Evolutionary conservation across 2,113 vertebrate species (phyloP), one percentile per base, ranked within the genome.

Genomic region (Archocentrus centrarchus): DNA sequence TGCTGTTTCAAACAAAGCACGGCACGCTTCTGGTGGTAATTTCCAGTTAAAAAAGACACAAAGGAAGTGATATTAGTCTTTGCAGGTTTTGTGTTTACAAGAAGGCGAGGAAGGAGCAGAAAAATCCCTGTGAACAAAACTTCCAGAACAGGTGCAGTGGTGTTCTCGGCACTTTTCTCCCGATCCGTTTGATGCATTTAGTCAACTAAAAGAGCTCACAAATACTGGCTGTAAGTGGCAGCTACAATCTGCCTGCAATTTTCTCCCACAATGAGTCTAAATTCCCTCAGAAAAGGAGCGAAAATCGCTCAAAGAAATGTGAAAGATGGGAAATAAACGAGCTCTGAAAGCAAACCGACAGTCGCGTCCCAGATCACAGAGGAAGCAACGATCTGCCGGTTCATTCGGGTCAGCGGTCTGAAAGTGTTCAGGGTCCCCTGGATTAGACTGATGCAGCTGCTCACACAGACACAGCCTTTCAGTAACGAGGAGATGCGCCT

Each of bases 381-480:
- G 0, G 39, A 15, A 4, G 4, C 7, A 8, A 47, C 39, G 17
- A 10, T 10, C 63, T 27, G 39, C 14, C 15, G 7, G 2, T 3
- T 66, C 22, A 24, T 44, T 3, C 41, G 47, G 22, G 39, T 68
- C n/a, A 44, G 39, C n/a, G 8, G 15, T 0, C 20, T 63, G 11
- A n/a, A 10, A 10, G 14, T 66, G 39, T 0, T 66, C 63, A 24
- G 37, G 37, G 60, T 62, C 15, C n/a, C 44, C n/a, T 22, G 27
- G 14, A 17, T 47, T 47, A 27, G 64, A 68, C 39, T 3, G 39
- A 1, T 68, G 39, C n/a, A 66, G 63, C 24, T 66, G 2, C 41
- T 6, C 44, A 44, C 24, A 11, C 14, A 47, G 22, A 22, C 39
- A 5, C 11, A 41, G 41, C 37, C 37, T 22, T 66, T 17, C 63